Percentiles rank a stretch among this genome's conserved stretches.
Evolutionary conservation across 2,797 vertebrate species (phyloP).

Genomic region (Benthosema pterotum): DNA sequence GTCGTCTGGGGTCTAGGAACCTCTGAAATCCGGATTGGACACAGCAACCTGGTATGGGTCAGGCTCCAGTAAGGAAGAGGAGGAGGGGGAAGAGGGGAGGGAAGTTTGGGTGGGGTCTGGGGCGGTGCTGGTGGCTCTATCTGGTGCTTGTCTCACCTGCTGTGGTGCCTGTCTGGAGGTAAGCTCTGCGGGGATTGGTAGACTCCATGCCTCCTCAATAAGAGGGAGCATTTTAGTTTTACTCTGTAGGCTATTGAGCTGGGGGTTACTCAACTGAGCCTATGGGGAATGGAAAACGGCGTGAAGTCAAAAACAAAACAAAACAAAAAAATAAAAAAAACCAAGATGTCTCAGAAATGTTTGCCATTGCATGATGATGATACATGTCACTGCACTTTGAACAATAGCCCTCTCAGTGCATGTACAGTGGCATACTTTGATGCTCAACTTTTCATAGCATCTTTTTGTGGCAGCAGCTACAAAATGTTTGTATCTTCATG

Average conservation of each 20-base stretch:
- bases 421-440: too few species aligned
- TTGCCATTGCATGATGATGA: too few species aligned
- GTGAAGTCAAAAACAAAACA: constrained; percentile 25
- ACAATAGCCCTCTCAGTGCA: too few species aligned
- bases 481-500: too few species aligned
- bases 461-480: too few species aligned
- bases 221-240: constrained; percentile 99
- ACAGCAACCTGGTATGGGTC: too few species aligned
- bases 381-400: too few species aligned
- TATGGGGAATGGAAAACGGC: constrained; percentile 91
- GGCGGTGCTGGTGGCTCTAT: constrained; percentile 54
- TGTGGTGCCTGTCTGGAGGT: constrained; percentile 99
- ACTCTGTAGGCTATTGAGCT: constrained; percentile 99
- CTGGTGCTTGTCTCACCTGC: constrained; percentile 94
- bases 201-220: constrained; percentile 99
- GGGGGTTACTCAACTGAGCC: constrained; percentile 99
- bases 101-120: constrained; percentile 22
- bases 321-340: constrained; percentile 52
- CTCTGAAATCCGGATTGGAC: too few species aligned
- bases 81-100: constrained; percentile 54
- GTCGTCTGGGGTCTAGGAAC: too few species aligned
- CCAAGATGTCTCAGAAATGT: too few species aligned
- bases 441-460: too few species aligned
- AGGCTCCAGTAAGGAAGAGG: background rate
- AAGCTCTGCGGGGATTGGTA: constrained; percentile 99